Conservation (phyloP, 2,888 invertebrate species). For the Anticlea derivata region DNA sequence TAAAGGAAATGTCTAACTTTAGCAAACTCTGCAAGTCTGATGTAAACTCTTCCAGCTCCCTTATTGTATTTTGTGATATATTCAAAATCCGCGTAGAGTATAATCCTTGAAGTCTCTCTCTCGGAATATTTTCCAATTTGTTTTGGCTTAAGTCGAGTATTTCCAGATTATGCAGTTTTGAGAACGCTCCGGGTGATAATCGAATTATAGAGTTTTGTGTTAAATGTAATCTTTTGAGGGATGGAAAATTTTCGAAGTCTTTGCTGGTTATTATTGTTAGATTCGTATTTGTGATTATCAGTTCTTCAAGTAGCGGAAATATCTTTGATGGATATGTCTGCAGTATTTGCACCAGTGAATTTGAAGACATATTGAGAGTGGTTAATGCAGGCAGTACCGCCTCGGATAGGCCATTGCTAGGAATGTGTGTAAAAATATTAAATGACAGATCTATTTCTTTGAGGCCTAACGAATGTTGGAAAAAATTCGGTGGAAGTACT, state of each 20-base stretch:
- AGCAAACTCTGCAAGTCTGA: constrained; percentile 90
- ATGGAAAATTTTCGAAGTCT: constrained; percentile 93
- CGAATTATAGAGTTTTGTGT: constrained; percentile 89
- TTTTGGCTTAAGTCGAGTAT: constrained; percentile 92
- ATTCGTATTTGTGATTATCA: constrained; percentile 91
- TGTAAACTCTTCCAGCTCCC: constrained; percentile 92
- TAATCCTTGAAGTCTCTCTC: constrained; percentile 92
- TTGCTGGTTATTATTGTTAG: constrained; percentile 92
- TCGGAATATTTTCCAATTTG: constrained; percentile 91
- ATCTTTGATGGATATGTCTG: constrained; percentile 87
- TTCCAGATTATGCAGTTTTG: constrained; percentile 88
- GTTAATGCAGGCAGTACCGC: constrained; percentile 88
- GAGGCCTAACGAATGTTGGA: constrained; percentile 88
- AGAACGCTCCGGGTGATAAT: constrained; percentile 93
- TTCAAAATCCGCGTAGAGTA: constrained; percentile 89
- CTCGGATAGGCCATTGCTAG: constrained; percentile 89
- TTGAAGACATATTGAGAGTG: constrained; percentile 92
- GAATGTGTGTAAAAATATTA: constrained; percentile 92
- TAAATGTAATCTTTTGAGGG: constrained; percentile 89
- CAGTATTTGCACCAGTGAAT: constrained; percentile 90
- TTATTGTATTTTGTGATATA: constrained; percentile 92
- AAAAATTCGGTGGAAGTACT: constrained; percentile 91
- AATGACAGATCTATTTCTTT: constrained; percentile 90
- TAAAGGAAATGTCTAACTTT: constrained; percentile 91
- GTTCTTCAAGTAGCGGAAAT: constrained; percentile 91